Evolutionary conservation across 1,140 invertebrate genomes (phyloP).

Genomic region (Lineus longissimus): DNA sequence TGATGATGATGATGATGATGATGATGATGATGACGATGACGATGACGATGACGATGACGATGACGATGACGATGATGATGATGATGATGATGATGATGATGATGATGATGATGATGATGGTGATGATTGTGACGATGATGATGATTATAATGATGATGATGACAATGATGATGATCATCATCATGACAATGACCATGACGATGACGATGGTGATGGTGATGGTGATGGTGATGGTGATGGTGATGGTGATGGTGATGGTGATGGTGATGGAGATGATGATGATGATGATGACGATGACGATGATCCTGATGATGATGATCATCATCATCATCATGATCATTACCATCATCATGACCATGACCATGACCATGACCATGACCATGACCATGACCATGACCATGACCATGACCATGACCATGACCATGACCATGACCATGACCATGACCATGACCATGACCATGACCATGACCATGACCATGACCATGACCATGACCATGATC

Average conservation of each 20-base stretch:
- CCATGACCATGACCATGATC: no score
- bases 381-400: no score
- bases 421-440: no score
- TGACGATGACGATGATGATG: conserved; percentile 11
- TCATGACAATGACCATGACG: neutral
- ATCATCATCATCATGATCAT: conserved; percentile 8
- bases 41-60: conserved; percentile 12
- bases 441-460: no score
- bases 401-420: no score
- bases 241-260: conserved; percentile 23
- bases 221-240: conserved; percentile 20
- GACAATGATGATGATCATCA: conserved; percentile 7
- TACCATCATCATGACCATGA: conserved; percentile 7
- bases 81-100: conserved; percentile 11
- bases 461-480: no score
- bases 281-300: conserved; percentile 26
- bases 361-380: no score
- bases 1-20: conserved; percentile 11
- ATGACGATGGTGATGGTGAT: conserved; percentile 10
- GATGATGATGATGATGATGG: conserved; percentile 12
- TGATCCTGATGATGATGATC: no score
- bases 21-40: conserved; percentile 9
- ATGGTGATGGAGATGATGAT: conserved; percentile 24
- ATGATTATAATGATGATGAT: no score
- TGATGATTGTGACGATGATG: no score